These are phyloP conservation scores for Tamias sibiricus DNA, from an alignment of 2,113 vertebrate genomes.

Conservation along the genomic window DNA sequence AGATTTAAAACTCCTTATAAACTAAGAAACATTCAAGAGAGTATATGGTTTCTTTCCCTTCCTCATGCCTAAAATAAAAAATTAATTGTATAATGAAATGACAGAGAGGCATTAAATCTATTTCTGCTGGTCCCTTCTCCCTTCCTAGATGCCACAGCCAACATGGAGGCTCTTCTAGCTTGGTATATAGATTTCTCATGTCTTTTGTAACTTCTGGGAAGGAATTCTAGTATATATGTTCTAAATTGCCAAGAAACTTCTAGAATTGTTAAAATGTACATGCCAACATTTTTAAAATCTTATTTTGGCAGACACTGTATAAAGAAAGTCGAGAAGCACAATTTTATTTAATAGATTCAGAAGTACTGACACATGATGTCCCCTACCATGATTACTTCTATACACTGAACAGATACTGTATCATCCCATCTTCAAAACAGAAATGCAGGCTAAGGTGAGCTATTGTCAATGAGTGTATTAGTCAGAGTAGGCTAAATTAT, in stretches of 20 bases:
- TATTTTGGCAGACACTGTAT: conserved; percentile 89
- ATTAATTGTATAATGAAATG: background rate
- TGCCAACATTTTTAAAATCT: background rate
- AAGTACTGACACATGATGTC: conserved; percentile 96
- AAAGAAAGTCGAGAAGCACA: conserved; percentile 94
- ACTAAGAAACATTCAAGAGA: conserved; percentile 12
- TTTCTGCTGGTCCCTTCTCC: background rate
- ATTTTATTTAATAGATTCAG: conserved; percentile 93
- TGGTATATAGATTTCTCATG: background rate
- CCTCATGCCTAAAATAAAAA: background rate
- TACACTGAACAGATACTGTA: conserved; percentile 94
- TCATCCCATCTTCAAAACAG: conserved; percentile 91
- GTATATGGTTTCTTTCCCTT: background rate
- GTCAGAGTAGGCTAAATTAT: background rate
- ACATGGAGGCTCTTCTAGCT: background rate
- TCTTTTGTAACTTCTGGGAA: conserved; percentile 38
- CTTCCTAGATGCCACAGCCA: background rate
- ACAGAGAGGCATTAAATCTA: background rate
- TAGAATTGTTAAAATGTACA: background rate
- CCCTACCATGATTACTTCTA: conserved; percentile 99
- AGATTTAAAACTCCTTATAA: conserved; percentile 24
- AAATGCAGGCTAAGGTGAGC: conserved; percentile 95
- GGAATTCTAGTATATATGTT: background rate
- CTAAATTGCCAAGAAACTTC: conserved; percentile 25
- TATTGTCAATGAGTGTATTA: fast-evolving